phyloP scores from a whole-genome alignment of 2,113 vertebrate species.

The Kryptolebias marmoratus region DNA sequence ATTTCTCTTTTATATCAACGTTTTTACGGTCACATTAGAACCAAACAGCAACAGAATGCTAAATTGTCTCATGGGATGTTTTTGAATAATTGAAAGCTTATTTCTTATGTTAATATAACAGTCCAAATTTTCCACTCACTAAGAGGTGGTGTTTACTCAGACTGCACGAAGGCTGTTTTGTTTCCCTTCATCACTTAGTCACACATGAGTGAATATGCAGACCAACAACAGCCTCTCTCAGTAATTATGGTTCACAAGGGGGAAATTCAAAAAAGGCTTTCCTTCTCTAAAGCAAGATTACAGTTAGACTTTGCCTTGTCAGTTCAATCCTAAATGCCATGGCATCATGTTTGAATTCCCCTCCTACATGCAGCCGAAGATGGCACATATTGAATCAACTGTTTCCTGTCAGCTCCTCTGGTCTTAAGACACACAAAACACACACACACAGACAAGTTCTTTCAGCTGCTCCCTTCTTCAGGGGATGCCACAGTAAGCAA shows the following conservation, averaged over 20 bases:
- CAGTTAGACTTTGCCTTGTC: background rate
- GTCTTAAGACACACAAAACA: background rate
- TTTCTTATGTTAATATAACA: constrained; percentile 22
- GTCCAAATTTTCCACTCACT: constrained; percentile 23
- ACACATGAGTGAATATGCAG: background rate
- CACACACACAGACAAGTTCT: background rate
- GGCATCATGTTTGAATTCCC: background rate
- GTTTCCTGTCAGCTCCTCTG: background rate
- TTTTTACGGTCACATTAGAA: background rate
- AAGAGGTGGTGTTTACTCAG: constrained; percentile 12
- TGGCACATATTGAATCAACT: background rate
- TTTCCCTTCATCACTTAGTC: background rate
- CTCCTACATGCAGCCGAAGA: background rate
- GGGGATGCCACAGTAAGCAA: no score
- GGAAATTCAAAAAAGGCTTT: background rate
- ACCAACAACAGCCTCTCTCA: background rate
- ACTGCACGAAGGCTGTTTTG: constrained; percentile 14
- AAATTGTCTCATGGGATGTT: constrained; percentile 22
- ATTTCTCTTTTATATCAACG: constrained; percentile 30
- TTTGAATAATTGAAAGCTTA: constrained; percentile 21
- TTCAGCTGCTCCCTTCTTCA: no score
- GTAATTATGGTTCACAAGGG: constrained; percentile 6
- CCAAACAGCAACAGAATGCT: constrained; percentile 3
- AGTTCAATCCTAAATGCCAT: background rate
- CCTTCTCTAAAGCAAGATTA: background rate